Base-by-base conservation (phyloP, 2,113 vertebrate species). In the Ictidomys tridecemlineatus region DNA sequence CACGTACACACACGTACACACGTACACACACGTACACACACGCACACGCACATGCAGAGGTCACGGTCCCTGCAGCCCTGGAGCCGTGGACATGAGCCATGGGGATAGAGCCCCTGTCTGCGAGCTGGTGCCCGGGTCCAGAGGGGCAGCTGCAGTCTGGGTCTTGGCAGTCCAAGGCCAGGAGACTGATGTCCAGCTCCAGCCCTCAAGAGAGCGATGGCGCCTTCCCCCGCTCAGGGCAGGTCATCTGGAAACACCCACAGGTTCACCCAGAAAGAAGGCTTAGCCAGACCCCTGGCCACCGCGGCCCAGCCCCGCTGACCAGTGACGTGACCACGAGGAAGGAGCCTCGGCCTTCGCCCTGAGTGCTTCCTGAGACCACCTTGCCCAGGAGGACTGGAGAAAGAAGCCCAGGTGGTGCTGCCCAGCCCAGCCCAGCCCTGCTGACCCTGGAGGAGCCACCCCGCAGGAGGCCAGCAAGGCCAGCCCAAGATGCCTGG, bases 331-430 rank as follows among this genome's bases (percentile, higher is more conserved):
- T 53, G 39, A 10, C 37, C 82, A 3, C 7, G 8, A 45, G 42
- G 42, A 45, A 0, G 10, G 26, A 34, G 39, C 13, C 24, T 67
- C 37, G 72, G 34, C 58, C 18, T 72, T 37, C 20, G 9, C 18
- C 51, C 18, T 20, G n/a, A n/a, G 37, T 12, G 61, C 39, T 61
- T 37, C 78, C 84, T 16, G 32, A 70, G 67, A n/a, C n/a, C 77
- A 8, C 4, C 24, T 2, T 0, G 1, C 51, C 42, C 14, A 24
- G 24, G 51, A 3, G 18, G 69, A 58, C 34, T 65, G 45, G 5
- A 61, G 28, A 8, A 2, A 0, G 22, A 42, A 74, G n/a, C 12
- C 10, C 4, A 24, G 2, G 0, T 5, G 34, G 14, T 8, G 2
- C 1, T 32, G n/a, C 37, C 48, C 48, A 20, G 45, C 3, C 4